A percentile compares a stretch with the other conserved stretches of the same genome.
Conservation (phyloP, 2,797 vertebrate species). For the Coendou prehensilis region DNA sequence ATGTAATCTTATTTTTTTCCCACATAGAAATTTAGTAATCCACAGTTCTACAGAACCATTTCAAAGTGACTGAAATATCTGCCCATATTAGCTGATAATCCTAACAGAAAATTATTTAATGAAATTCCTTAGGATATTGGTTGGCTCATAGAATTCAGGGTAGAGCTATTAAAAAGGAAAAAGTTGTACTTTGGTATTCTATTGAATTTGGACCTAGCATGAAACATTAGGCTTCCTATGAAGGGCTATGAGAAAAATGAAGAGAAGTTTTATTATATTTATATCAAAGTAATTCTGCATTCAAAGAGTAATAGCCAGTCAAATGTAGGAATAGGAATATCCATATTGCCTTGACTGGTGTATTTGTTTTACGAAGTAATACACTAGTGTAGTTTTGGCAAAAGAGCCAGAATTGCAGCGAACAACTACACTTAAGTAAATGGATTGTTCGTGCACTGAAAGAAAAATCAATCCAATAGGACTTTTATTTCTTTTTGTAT, state of each 20-base stretch:
- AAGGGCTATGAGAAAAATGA: conserved; percentile 70
- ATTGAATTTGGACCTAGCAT: conserved; percentile 47
- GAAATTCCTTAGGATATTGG: conserved; percentile 62
- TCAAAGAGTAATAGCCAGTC: conserved; percentile 64
- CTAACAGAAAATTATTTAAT: conserved; percentile 60
- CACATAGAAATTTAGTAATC: background rate
- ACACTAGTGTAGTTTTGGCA: background rate
- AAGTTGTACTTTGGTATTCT: conserved; percentile 50
- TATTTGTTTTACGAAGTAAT: conserved; percentile 38
- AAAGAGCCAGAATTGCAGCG: background rate
- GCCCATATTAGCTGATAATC: conserved; percentile 27
- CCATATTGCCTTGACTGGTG: conserved; percentile 5
- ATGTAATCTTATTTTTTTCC: background rate
- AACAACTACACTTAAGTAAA: conserved; percentile 42
- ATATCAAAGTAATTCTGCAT: conserved; percentile 37
- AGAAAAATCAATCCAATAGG: conserved; percentile 9
- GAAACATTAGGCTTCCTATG: conserved; percentile 67
- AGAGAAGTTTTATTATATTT: conserved; percentile 66
- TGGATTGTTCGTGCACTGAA: background rate
- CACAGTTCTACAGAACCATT: conserved; percentile 44
- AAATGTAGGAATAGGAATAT: background rate
- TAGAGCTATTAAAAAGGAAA: conserved; percentile 56
- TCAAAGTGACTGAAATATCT: conserved; percentile 35
- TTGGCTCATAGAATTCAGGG: conserved; percentile 28
- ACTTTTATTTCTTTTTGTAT: conserved; percentile 14